Conservation (phyloP, 2,113 vertebrate species). For the Spermophilus dauricus region DNA sequence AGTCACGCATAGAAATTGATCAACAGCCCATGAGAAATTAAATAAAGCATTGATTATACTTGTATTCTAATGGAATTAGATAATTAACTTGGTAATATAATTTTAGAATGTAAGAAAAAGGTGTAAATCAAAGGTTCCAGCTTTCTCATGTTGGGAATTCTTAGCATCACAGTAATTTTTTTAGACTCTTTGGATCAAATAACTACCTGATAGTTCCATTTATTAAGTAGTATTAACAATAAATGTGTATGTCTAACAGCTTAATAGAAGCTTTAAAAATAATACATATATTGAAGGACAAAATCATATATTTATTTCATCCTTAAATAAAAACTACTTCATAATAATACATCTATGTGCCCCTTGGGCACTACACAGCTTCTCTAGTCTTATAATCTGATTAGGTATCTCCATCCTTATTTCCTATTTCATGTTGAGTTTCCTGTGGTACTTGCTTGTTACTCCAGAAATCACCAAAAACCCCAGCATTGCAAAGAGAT, state of each 20-base stretch:
- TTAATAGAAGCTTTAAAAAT: not conserved
- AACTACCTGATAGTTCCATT: not conserved
- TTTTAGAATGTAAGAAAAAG: not conserved
- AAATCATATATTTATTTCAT: not conserved
- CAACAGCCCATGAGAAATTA: not conserved
- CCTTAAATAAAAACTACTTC: not conserved
- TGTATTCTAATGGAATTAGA: not conserved
- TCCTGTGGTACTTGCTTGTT: not conserved
- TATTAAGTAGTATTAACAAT: not conserved
- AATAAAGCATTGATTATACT: not conserved
- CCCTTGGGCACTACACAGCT: not conserved
- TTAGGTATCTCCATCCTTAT: not conserved
- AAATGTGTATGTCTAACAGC: not conserved
- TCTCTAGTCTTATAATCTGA: not conserved
- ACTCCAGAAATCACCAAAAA: not conserved
- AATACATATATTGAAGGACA: not conserved
- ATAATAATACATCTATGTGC: not conserved
- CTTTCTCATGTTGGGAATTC: not conserved
- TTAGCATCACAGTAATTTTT: not conserved
- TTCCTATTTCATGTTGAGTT: not conserved
- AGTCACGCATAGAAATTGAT: not conserved
- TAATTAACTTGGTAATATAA: not conserved
- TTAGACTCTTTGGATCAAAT: not conserved
- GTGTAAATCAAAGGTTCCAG: not conserved
- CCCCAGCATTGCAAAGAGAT: not conserved